phyloP scores from a whole-genome alignment of 2,888 invertebrate genomes.

The Drosophila recens region DNA sequence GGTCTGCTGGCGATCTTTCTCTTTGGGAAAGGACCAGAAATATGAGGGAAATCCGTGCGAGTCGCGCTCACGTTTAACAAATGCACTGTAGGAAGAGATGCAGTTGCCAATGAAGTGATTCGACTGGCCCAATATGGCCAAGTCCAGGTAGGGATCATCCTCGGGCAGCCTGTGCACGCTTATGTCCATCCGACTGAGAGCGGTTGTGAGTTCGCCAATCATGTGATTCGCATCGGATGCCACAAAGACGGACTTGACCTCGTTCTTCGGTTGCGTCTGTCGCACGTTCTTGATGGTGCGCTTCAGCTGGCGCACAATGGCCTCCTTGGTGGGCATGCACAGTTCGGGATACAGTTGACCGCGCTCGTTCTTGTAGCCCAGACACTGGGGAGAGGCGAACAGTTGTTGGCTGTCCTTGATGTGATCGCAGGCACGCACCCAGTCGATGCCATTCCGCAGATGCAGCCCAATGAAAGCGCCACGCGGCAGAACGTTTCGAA shows the following conservation, averaged over 20 bases:
- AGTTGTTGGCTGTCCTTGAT: slow-evolving; percentile 92
- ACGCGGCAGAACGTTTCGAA: slow-evolving; percentile 89
- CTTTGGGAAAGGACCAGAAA: slow-evolving; percentile 94
- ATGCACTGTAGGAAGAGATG: slow-evolving; percentile 98
- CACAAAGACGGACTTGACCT: slow-evolving; percentile 93
- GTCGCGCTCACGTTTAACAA: slow-evolving; percentile 96
- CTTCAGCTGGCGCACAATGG: slow-evolving; percentile 93
- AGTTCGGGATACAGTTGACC: slow-evolving; percentile 93
- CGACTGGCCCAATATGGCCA: slow-evolving; percentile 94
- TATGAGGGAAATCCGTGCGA: slow-evolving; percentile 92
- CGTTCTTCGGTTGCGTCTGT: slow-evolving; percentile 84
- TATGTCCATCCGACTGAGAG: slow-evolving; percentile 89
- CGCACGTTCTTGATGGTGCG: slow-evolving; percentile 91
- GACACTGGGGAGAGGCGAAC: slow-evolving; percentile 98
- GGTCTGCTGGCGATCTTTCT: slow-evolving; percentile 80
- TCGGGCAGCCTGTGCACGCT: slow-evolving; percentile 87
- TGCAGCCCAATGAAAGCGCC: slow-evolving; percentile 97
- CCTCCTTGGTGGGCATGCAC: slow-evolving; percentile 93
- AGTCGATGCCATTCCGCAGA: slow-evolving; percentile 97
- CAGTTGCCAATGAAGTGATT: slow-evolving; percentile 99
- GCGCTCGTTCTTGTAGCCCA: slow-evolving; percentile 95
- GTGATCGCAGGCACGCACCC: slow-evolving; percentile 93
- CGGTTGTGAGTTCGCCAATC: slow-evolving; percentile 90
- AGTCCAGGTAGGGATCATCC: slow-evolving; percentile 93
- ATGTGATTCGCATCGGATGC: slow-evolving; percentile 97